Conservation (phyloP, 1,140 invertebrate genomes). For the Neuroterus valhalla region DNA sequence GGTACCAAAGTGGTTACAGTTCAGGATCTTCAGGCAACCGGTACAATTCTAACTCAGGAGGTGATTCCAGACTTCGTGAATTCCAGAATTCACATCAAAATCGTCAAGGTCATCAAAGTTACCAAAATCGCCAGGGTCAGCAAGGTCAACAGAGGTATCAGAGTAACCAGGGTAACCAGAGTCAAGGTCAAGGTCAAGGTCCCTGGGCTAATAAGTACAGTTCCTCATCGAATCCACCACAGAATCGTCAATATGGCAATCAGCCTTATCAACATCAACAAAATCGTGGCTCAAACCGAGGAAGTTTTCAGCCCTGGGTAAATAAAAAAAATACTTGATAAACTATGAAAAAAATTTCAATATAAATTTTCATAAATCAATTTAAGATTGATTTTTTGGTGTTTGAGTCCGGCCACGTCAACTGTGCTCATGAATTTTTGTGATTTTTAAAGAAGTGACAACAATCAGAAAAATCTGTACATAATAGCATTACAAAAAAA, state of each 20-base stretch:
- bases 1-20: slow-evolving; percentile 61
- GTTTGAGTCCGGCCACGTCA: no score
- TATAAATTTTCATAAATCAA: not conserved
- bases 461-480: no score
- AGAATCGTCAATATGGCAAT: slow-evolving; percentile 44
- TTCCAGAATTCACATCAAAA: slow-evolving; percentile 29
- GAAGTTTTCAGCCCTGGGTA: not conserved
- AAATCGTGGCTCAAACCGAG: slow-evolving; percentile 34
- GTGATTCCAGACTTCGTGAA: slow-evolving; percentile 7
- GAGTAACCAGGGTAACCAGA: slow-evolving; percentile 32
- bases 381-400: no score
- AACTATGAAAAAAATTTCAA: not conserved
- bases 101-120: slow-evolving; percentile 1
- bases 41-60: slow-evolving; percentile 28
- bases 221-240: slow-evolving; percentile 28
- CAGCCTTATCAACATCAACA: slow-evolving; percentile 35
- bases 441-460: no score
- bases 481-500: no score
- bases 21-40: slow-evolving; percentile 44
- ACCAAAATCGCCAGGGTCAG: not conserved
- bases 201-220: slow-evolving; percentile 42
- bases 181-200: slow-evolving; percentile 29
- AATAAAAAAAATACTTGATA: not conserved
- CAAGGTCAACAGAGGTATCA: slow-evolving; percentile 36
- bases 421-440: no score